These are phyloP conservation scores for Linhomoeus sp. DNA, from an alignment of 2,888 invertebrate genomes.

Conservation along the genomic window DNA sequence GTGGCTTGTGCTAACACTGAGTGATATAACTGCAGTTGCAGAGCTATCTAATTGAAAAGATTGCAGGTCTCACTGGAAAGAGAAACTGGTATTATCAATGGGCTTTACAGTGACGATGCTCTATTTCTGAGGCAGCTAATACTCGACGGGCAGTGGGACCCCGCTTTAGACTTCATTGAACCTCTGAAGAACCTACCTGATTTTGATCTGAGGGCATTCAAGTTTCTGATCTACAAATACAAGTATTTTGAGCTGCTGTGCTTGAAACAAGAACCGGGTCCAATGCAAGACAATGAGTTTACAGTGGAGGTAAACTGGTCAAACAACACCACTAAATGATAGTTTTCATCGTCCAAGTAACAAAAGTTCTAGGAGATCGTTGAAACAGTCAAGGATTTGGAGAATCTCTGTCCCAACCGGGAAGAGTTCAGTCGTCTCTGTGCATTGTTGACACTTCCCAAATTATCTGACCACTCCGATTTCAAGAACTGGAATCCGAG, in stretches of 20 bases:
- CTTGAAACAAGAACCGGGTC: constrained; percentile 60
- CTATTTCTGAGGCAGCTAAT: constrained; percentile 80
- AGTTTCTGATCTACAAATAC: constrained; percentile 63
- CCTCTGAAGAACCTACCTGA: constrained; percentile 51
- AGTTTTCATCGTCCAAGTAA: no score
- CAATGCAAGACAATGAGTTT: constrained; percentile 52
- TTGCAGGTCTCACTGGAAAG: constrained; percentile 46
- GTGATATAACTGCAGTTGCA: no score
- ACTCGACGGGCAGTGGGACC: constrained; percentile 93
- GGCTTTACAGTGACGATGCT: constrained; percentile 75
- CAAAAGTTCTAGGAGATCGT: constrained; percentile 55
- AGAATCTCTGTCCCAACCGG: constrained; percentile 56
- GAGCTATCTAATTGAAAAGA: no score
- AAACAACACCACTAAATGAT: no score
- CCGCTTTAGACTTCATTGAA: constrained; percentile 82
- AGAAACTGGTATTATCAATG: constrained; percentile 83
- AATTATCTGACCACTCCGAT: constrained; percentile 70
- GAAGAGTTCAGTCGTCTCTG: constrained; percentile 85
- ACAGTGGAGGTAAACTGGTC: constrained; percentile 48
- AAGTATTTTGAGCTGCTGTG: constrained; percentile 81
- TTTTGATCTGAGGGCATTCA: constrained; percentile 41
- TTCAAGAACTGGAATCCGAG: constrained; percentile 93
- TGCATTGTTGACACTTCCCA: constrained; percentile 67
- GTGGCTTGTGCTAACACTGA: constrained; percentile 38
- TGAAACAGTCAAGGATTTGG: constrained; percentile 66